Base-by-base conservation (phyloP, 23 tunicate species). In the Trididemnum miniatum region DNA sequence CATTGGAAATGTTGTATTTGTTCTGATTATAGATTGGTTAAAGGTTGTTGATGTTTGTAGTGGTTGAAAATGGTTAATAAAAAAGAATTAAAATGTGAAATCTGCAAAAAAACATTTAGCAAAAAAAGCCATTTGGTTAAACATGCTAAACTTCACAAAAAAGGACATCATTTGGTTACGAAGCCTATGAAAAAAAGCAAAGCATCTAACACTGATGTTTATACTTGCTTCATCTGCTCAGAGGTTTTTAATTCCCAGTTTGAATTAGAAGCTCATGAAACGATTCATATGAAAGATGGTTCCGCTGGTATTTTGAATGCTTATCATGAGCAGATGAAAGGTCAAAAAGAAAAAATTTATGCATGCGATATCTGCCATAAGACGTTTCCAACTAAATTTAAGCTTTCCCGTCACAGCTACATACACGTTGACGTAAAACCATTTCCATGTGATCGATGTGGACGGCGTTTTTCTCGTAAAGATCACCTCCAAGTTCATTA, bases 401-500 rank as follows among this genome's bases (percentile, higher is more conserved):
- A 85, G 51, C 57, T 85, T 25, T 15, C 77, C 15, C 89, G 89
- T 1, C 89, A 85, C 49, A 27, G 72, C 1, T 85, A 85, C 77
- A 85, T 50, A 52, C 89, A 85, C 34, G 34, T 85, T 77, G 77
- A 44, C 2, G 51, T 77, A 1, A 85, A 85, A 62, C 89, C 89
- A 0, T 85, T 85, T 65, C 81, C 57, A 29, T 85, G 89, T 49
- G 89, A 85, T 18, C 44, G 40, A 1, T 85, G 89, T 76, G 89
- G 77, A 40, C 36, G 89, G 50, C 37, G 89, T 7, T 85, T 85
- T 49, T 20, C 75, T 26, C 51, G 89, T 28, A 85, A 85, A 77
- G 89, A 85, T 44, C 89, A 85, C 44, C 67, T 76, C 1, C 80
- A 85, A 65, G 89, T 85, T 77, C 89, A 85, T 64, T 85, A 85